Base-by-base conservation (phyloP, 2,888 invertebrate species). In the Agriopis leucophaearia region DNA sequence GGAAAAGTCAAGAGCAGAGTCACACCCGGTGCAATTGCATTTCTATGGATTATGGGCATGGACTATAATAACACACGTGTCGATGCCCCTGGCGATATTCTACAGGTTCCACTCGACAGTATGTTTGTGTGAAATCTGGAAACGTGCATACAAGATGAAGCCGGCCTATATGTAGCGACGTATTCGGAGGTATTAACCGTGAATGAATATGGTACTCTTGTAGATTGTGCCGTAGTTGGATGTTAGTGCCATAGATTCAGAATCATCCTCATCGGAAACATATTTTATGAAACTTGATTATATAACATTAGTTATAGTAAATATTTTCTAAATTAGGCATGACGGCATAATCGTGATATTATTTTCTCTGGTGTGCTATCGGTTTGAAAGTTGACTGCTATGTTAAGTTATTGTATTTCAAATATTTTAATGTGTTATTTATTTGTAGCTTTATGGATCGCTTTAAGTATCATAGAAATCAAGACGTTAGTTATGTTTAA, bases 121-220 rank as follows among this genome's bases (percentile, higher is more conserved):
- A 1, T 99, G 99, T 85, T 94, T 99, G 67, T 98, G 98, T 88
- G 99, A 99, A 90, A 98, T 99, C 81, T 99, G 99, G 99, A 99
- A 99, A 90, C 95, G 97, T 76, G 98, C 98, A 8, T 99, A 99
- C 88, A 99, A 99, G 92, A 96, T 97, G 84, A 98, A 98, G 83
- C 97, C 97, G 1, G 96, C 97, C 82, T 97, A 97, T 83, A 97
- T 97, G 97, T 97, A 96, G 95, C 93, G 89, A 88, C 85, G 80
- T 85, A 86, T 79, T 77, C 84, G 79, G 77, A 89, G 86, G 84
- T 92, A 89, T 81, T 87, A 80, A 82, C 77, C 74, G 78, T 78
- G 78, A 75, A 85, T 83, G 42, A 55, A n/a, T 83, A 82, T 87
- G 82, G 84, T 88, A 86, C 86, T 82, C 81, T 83, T 73, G 80